A percentile compares a stretch with the other conserved stretches of the same genome.
Evolutionary conservation across 2,888 invertebrate species (phyloP).

Genomic region (Drepana falcataria): DNA sequence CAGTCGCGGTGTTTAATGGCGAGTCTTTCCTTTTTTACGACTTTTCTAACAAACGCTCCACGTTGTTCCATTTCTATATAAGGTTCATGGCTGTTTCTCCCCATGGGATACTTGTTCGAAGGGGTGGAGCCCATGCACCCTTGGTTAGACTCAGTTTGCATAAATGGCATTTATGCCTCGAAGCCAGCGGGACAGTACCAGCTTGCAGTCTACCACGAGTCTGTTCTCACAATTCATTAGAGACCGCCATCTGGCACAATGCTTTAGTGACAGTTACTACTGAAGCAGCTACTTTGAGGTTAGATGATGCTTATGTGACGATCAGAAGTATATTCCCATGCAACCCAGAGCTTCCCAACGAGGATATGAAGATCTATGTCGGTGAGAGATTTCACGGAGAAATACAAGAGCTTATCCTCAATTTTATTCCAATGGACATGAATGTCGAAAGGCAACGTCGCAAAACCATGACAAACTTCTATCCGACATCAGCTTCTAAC

Average conservation of each 20-base stretch:
- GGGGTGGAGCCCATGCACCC: constrained; percentile 45
- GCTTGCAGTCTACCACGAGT: constrained; percentile 49
- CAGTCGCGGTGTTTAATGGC: constrained; percentile 62
- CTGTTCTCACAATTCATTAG: constrained; percentile 46
- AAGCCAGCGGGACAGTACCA: constrained; percentile 47
- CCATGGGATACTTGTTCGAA: constrained; percentile 60
- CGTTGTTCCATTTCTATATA: constrained; percentile 64
- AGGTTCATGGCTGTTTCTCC: constrained; percentile 65
- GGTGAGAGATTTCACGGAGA: constrained; percentile 68
- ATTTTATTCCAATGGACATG: constrained; percentile 60
- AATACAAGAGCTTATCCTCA: constrained; percentile 64
- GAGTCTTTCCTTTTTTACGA: constrained; percentile 61
- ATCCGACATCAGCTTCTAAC: constrained; percentile 49
- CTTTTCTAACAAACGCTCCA: constrained; percentile 48
- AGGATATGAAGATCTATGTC: constrained; percentile 51
- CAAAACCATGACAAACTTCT: constrained; percentile 25
- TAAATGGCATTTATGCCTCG: constrained; percentile 65
- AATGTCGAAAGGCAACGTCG: constrained; percentile 29
- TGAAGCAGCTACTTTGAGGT: constrained; percentile 48
- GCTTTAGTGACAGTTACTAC: constrained; percentile 56
- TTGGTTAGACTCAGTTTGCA: constrained; percentile 54
- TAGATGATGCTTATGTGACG: constrained; percentile 51
- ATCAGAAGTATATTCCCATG: constrained; percentile 53
- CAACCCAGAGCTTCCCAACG: constrained; percentile 54
- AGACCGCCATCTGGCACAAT: constrained; percentile 65